Percentiles rank a stretch among this genome's conserved stretches.
phyloP scores from a whole-genome alignment of 2,797 vertebrate species.

The Enteromius viviparus region DNA sequence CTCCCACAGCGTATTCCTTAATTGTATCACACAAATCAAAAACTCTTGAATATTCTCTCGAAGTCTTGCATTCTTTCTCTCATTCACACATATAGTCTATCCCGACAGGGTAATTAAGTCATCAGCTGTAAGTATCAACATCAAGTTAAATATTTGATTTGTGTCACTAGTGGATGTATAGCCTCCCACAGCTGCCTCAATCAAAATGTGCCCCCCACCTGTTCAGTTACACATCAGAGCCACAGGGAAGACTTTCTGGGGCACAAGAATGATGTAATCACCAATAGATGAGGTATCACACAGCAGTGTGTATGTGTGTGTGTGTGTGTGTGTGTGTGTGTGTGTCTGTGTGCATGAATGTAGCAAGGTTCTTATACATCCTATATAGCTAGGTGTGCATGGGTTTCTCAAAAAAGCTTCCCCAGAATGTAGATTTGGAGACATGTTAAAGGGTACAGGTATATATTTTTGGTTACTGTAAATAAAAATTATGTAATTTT shows the following conservation, averaged over 20 bases:
- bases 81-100: constrained; percentile 43
- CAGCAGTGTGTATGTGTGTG: neutral
- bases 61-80: neutral
- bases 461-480: neutral
- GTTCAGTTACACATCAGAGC: constrained; percentile 55
- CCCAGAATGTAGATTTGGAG: no score
- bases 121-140: constrained; percentile 64
- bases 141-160: constrained; percentile 71
- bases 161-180: constrained; percentile 49
- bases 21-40: neutral
- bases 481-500: no score
- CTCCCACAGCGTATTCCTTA: neutral
- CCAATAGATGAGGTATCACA: constrained; percentile 35
- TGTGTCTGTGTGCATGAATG: neutral
- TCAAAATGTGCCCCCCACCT: constrained; percentile 50
- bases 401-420: neutral
- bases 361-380: neutral
- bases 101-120: constrained; percentile 54
- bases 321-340: neutral
- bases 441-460: neutral
- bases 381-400: neutral
- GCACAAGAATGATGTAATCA: constrained; percentile 38
- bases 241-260: constrained; percentile 38
- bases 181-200: constrained; percentile 61
- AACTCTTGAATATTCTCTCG: neutral